Conservation (phyloP, 2,113 vertebrate species). For the Dasyurus viverrinus region DNA sequence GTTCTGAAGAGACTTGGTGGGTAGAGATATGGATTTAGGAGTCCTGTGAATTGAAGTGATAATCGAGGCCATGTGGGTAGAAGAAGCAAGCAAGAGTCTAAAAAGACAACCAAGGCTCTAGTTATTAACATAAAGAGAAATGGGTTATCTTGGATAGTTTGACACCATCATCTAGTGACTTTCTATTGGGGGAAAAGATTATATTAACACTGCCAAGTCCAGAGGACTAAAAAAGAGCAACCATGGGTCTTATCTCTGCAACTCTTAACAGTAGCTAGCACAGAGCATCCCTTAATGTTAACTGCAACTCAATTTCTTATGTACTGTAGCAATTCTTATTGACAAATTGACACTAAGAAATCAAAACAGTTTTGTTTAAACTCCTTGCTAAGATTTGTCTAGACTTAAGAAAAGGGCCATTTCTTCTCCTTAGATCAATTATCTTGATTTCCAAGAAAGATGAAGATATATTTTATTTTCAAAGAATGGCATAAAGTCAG, state of each 20-base stretch:
- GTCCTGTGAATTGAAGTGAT: conserved; percentile 5
- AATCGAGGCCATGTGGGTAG: not conserved
- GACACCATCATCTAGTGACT: conserved; percentile 7
- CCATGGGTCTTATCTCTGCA: not conserved
- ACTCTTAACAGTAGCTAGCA: conserved; percentile 25
- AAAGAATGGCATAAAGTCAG: too few relatives aligned
- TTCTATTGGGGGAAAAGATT: conserved; percentile 38
- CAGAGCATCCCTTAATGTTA: conserved; percentile 7
- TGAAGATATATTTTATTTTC: conserved; percentile 26
- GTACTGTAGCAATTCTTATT: not conserved
- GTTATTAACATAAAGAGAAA: conserved; percentile 17
- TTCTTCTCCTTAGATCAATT: conserved; percentile 28
- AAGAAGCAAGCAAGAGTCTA: not conserved
- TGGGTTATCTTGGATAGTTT: conserved; percentile 27
- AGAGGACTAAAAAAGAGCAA: not conserved
- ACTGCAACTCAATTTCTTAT: conserved; percentile 7
- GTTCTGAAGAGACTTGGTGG: not conserved
- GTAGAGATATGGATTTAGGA: conserved; percentile 10
- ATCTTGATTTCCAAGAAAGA: not conserved
- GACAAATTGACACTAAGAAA: conserved; percentile 36
- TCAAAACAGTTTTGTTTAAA: conserved; percentile 32
- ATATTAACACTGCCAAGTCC: not conserved
- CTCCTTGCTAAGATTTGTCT: conserved; percentile 34
- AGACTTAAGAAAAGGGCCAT: not conserved
- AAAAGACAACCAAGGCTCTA: not conserved